A percentile compares a stretch with the other conserved stretches of the same genome.
These are phyloP conservation scores for Popillia japonica DNA, from an alignment of 1,140 invertebrate species.

Conservation along the genomic window DNA sequence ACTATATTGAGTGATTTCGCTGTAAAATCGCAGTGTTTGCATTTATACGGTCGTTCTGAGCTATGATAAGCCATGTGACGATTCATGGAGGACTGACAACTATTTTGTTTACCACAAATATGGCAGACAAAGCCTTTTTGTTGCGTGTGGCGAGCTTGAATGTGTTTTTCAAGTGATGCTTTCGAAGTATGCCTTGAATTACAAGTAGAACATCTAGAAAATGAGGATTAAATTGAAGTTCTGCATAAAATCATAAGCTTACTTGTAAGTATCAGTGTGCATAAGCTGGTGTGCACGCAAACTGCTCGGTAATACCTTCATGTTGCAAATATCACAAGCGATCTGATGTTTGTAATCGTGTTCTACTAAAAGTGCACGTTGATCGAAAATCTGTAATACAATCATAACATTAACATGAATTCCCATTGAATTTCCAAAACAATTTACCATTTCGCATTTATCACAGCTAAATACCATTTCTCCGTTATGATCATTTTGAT, in stretches of 20 bases:
- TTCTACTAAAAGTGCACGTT: slow-evolving; percentile 37
- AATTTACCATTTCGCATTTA: slow-evolving; percentile 43
- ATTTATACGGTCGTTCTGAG: slow-evolving; percentile 40
- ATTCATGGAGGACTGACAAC: slow-evolving; percentile 44
- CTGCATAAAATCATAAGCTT: neutral
- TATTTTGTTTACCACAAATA: slow-evolving; percentile 46
- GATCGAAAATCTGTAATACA: slow-evolving; percentile 37
- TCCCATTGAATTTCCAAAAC: neutral
- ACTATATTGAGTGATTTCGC: slow-evolving; percentile 44
- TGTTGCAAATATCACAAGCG: slow-evolving; percentile 39
- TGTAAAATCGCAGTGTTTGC: slow-evolving; percentile 43
- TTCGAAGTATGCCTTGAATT: slow-evolving; percentile 41
- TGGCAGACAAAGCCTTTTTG: slow-evolving; percentile 44
- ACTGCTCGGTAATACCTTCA: slow-evolving; percentile 42
- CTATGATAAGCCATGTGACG: slow-evolving; percentile 44
- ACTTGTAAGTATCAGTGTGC: slow-evolving; percentile 44
- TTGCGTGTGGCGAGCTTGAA: slow-evolving; percentile 42
- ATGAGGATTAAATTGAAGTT: neutral
- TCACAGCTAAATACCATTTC: slow-evolving; percentile 41
- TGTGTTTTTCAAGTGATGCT: slow-evolving; percentile 44
- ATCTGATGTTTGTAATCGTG: slow-evolving; percentile 42
- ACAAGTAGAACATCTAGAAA: slow-evolving; percentile 40
- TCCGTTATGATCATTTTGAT: slow-evolving; percentile 42
- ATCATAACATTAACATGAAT: neutral
- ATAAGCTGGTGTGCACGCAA: slow-evolving; percentile 41